Conservation (phyloP, 2,888 invertebrate genomes). For the Tetragonula carbonaria region DNA sequence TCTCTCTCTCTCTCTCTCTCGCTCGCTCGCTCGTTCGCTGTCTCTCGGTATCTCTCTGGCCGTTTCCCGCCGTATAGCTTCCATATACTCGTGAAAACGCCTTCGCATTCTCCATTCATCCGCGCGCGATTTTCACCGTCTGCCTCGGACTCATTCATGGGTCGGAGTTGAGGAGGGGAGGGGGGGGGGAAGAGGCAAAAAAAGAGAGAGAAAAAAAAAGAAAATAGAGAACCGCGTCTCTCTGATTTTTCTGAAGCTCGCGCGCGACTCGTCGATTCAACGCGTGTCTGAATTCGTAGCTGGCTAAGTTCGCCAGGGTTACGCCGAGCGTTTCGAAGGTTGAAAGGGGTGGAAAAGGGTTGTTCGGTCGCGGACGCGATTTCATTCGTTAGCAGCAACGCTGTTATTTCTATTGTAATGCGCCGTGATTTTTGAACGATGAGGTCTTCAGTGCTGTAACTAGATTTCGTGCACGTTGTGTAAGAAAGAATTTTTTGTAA, state of each 20-base stretch:
- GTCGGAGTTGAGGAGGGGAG: constrained; percentile 25
- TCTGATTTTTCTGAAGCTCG: constrained; percentile 23
- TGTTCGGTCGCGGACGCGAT: background rate
- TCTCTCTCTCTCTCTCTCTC: constrained; percentile 35
- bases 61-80: background rate
- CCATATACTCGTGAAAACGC: constrained; percentile 62
- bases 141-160: constrained; percentile 71
- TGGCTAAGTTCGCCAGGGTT: background rate
- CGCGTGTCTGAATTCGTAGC: background rate
- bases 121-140: constrained; percentile 64
- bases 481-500: no score
- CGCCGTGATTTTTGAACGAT: no score
- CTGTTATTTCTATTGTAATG: no score
- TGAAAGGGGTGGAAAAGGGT: background rate
- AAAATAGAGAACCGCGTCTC: constrained; percentile 43
- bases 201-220: no score
- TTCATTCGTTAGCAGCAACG: background rate
- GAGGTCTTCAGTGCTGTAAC: no score
- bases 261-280: background rate
- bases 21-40: background rate
- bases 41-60: constrained; percentile 19
- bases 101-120: constrained; percentile 70
- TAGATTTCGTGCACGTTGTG: no score
- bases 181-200: no score
- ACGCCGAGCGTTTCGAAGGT: background rate